Evolutionary conservation across 2,888 invertebrate species (phyloP).

Genomic region (Pegoplata infirma): DNA sequence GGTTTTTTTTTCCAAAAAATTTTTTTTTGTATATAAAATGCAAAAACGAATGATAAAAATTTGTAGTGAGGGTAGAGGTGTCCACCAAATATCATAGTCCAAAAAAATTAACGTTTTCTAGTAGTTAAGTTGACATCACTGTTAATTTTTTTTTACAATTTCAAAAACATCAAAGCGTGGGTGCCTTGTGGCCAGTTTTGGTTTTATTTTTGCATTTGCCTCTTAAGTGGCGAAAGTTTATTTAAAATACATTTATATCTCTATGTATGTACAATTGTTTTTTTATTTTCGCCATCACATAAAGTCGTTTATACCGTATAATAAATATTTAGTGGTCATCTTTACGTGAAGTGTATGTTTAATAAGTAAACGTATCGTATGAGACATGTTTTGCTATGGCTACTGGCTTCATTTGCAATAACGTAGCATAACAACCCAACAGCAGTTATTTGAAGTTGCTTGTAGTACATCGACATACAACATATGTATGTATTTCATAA

Average conservation of each 20-base stretch:
- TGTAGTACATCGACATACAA: neutral
- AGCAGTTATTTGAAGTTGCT: neutral
- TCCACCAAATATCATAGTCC: too few species aligned
- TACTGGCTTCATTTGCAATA: conserved; percentile 9
- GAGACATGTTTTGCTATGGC: neutral
- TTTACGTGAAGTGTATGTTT: conserved; percentile 55
- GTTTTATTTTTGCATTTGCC: conserved; percentile 44
- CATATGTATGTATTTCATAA: conserved; percentile 43
- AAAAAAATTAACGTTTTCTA: too few species aligned
- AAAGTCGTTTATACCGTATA: neutral
- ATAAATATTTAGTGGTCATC: conserved; percentile 34
- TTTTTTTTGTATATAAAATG: too few species aligned
- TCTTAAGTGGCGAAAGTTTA: conserved; percentile 64
- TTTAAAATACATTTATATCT: conserved; percentile 26
- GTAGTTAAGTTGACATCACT: conserved; percentile 5
- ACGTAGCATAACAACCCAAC: neutral
- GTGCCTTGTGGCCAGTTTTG: conserved; percentile 60
- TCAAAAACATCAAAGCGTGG: conserved; percentile 56
- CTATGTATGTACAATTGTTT: conserved; percentile 7
- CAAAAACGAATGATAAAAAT: too few species aligned
- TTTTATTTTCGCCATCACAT: conserved; percentile 8
- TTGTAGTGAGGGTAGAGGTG: too few species aligned
- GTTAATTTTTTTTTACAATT: neutral
- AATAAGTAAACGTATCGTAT: conserved; percentile 36
- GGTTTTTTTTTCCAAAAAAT: too few species aligned